Percentiles rank a stretch among this genome's conserved stretches.
phyloP scores from a whole-genome alignment of 2,113 vertebrate genomes.

The Chloroceryle aenea region DNA sequence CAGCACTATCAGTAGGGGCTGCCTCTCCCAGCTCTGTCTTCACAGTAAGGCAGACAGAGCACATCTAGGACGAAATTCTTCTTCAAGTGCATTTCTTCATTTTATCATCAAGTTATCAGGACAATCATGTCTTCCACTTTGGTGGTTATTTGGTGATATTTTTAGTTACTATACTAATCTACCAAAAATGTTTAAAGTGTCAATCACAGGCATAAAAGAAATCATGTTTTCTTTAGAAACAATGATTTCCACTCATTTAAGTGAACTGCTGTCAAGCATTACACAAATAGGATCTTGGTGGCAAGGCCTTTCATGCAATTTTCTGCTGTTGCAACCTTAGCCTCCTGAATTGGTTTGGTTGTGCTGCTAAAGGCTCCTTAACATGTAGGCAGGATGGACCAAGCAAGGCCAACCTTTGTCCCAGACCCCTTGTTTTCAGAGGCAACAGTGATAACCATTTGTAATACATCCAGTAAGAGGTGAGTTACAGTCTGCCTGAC shows the following conservation, averaged over 20 bases:
- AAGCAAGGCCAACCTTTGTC: background rate
- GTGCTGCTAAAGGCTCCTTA: background rate
- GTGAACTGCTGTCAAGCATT: background rate
- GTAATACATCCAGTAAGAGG: background rate
- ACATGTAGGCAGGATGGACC: background rate
- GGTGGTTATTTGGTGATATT: background rate
- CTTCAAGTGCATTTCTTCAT: background rate
- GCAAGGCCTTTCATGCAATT: background rate
- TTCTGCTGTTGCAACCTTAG: background rate
- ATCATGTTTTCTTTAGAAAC: background rate
- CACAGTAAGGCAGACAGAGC: background rate
- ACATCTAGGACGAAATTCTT: background rate
- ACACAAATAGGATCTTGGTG: background rate
- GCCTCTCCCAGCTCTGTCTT: background rate
- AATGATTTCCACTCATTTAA: background rate
- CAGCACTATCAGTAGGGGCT: fast-evolving
- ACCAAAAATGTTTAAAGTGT: background rate
- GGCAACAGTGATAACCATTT: background rate
- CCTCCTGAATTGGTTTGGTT: background rate
- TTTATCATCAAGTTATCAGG: background rate
- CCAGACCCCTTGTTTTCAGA: background rate
- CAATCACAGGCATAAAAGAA: background rate
- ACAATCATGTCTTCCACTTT: background rate
- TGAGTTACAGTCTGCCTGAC: background rate
- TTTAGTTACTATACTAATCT: background rate